A percentile compares a stretch with the other conserved stretches of the same genome.
Evolutionary conservation across 2,797 vertebrate genomes (phyloP).

Genomic region (Lagodon rhomboides): DNA sequence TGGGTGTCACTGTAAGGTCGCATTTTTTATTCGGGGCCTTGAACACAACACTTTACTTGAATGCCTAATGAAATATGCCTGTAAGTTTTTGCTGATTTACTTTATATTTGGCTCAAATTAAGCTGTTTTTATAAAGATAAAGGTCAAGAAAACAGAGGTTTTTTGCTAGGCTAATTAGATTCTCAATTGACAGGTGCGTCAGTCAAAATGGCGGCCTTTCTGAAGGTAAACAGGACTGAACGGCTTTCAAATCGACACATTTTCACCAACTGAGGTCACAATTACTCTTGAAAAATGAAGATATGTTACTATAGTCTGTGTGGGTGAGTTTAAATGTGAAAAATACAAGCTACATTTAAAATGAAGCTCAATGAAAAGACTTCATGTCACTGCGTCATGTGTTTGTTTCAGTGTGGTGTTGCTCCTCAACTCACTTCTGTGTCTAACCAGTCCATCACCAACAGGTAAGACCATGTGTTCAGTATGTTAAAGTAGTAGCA

Average conservation of each 20-base stretch:
- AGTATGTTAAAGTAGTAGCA: neutral
- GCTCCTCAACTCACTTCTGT: neutral
- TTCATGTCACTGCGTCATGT: neutral
- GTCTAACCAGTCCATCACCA: neutral
- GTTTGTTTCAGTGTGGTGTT: constrained; percentile 29
- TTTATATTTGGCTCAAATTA: too few species aligned
- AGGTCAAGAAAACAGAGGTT: accelerated
- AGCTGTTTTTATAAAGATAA: neutral
- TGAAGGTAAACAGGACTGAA: neutral
- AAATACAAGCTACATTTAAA: accelerated
- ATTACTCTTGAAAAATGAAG: neutral
- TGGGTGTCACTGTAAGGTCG: constrained; percentile 26
- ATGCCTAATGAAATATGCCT: neutral
- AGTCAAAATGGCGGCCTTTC: constrained; percentile 23
- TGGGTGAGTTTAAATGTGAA: constrained; percentile 13
- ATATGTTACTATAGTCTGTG: neutral
- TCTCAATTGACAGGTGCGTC: constrained; percentile 6
- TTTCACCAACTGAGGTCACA: neutral
- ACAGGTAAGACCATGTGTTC: constrained; percentile 36
- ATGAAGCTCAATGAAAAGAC: accelerated
- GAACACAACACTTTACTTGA: neutral
- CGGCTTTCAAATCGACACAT: neutral
- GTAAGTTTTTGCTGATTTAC: accelerated
- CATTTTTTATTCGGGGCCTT: too few species aligned
- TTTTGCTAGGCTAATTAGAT: neutral